Evolutionary conservation across 2,797 vertebrate species (phyloP).

Genomic region (Macroramphosus scolopax): DNA sequence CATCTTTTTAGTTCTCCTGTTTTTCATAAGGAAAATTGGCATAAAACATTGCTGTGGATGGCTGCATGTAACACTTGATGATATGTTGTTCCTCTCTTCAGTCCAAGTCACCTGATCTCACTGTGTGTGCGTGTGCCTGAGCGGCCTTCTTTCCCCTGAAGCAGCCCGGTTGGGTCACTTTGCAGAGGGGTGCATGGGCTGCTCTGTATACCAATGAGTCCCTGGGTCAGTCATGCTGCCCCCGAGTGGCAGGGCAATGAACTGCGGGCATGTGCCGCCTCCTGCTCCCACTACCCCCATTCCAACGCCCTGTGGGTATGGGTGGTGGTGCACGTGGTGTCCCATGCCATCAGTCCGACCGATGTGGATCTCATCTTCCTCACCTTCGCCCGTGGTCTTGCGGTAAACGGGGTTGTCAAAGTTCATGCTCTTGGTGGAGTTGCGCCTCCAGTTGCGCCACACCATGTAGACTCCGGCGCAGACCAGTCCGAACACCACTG

Average conservation of each 20-base stretch:
- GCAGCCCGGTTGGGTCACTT: slow-evolving; percentile 65
- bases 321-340: slow-evolving; percentile 77
- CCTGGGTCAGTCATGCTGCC: slow-evolving; percentile 77
- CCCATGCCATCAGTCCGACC: slow-evolving; percentile 86
- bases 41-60: slow-evolving; percentile 40
- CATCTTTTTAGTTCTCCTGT: slow-evolving; percentile 15
- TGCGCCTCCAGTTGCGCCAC: slow-evolving; percentile 95
- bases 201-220: slow-evolving; percentile 83
- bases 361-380: slow-evolving; percentile 97
- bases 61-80: slow-evolving; percentile 48
- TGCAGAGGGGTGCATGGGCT: slow-evolving; percentile 74
- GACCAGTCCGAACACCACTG: slow-evolving; percentile 89
- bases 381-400: slow-evolving; percentile 89
- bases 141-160: slow-evolving; percentile 39
- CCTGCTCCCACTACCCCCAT: slow-evolving; percentile 80
- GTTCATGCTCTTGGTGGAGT: slow-evolving; percentile 99
- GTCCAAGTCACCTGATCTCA: slow-evolving; percentile 49
- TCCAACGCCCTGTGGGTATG: slow-evolving; percentile 74
- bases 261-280: slow-evolving; percentile 74
- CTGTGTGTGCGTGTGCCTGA: slow-evolving; percentile 55
- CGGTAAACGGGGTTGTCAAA: slow-evolving; percentile 99
- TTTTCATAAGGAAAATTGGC: slow-evolving; percentile 41
- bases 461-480: slow-evolving; percentile 90
- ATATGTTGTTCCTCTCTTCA: slow-evolving; percentile 44
- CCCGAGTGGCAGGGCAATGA: slow-evolving; percentile 79